Evolutionary conservation across 2,113 vertebrate genomes (phyloP), one percentile per base, ranked within the genome.

Genomic region (Ondatra zibethicus): DNA sequence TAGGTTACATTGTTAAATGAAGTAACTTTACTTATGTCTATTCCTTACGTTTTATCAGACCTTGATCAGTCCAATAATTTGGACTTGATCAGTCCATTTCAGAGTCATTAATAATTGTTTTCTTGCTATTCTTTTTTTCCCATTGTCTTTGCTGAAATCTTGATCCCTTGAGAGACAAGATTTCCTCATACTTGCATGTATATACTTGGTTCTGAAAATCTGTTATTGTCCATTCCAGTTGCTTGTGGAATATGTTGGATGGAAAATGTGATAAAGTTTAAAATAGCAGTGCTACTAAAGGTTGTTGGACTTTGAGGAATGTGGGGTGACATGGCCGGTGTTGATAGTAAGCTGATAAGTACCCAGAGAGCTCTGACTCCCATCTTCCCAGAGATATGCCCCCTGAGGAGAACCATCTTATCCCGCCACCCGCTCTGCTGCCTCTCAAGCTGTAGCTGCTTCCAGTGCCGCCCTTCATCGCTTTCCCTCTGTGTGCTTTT

Each of bases 281-380:
- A n/a, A 36, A 25, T 65, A 85, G 55, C 16, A 8, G 94, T 36
- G 75, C 5, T 0, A 13, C 91, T 95, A 63, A 36, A 66, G 33
- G 42, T 27, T 77, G 45, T 86, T 0, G 75, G 97, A 96, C 97
- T 95, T 92, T 92, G 96, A 97, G 97, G 21, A 39, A 9, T 52
- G 66, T 72, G 86, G 97, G 88, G 82, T 97, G 21, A 11, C 89
- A 58, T 96, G 96, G 95, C 89, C 92, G 72, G 84, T 93, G 97
- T 97, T 95, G 97, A 90, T 45, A 13, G 65, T 7, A 66, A 12
- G 29, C 36, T 3, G 12, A 19, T 17, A 8, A 61, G 42, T 3
- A 2, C n/a, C 29, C 3, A 2, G 11, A 11, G 45, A 3, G 14
- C 1, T 0, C 0, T 0, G 29, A 29, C 72, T 25, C 42, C 0